phyloP scores from a whole-genome alignment of 2,797 vertebrate species.

The Avahi laniger region DNA sequence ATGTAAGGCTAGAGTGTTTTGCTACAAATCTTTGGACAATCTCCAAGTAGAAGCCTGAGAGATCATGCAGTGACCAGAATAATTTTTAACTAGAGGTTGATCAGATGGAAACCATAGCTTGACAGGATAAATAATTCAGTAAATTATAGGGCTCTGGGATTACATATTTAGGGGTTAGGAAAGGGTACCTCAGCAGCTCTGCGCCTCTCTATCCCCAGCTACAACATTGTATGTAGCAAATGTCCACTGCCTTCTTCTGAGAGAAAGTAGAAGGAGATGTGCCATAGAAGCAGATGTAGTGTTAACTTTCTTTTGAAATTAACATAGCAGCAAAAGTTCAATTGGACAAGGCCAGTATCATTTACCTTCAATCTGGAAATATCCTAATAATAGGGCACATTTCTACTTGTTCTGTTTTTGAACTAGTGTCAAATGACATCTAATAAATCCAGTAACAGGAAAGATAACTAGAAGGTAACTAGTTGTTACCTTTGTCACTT shows the following conservation, averaged over 20 bases:
- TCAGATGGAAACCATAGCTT: not conserved
- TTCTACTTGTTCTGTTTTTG: not conserved
- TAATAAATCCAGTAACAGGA: not conserved
- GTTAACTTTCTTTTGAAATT: not conserved
- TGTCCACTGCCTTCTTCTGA: not conserved
- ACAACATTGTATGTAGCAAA: not conserved
- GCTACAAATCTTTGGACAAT: not conserved
- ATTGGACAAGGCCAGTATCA: not conserved
- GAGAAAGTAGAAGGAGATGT: slow-evolving; percentile 7
- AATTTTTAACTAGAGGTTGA: not conserved
- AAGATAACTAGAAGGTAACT: not conserved
- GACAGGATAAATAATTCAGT: not conserved
- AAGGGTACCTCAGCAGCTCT: not conserved
- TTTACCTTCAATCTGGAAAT: slow-evolving; percentile 36
- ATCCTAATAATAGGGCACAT: not conserved
- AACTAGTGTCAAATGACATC: not conserved
- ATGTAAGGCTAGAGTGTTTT: not conserved
- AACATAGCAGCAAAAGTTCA: not conserved
- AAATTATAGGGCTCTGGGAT: not conserved
- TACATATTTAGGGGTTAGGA: not conserved
- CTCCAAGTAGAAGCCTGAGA: not conserved
- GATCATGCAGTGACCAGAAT: not conserved
- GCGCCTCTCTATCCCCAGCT: not conserved
- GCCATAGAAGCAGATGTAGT: not conserved
- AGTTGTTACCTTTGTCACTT: not conserved